Evolutionary conservation across 1,140 invertebrate genomes (phyloP).

Genomic region (Heliconius eleuchia): DNA sequence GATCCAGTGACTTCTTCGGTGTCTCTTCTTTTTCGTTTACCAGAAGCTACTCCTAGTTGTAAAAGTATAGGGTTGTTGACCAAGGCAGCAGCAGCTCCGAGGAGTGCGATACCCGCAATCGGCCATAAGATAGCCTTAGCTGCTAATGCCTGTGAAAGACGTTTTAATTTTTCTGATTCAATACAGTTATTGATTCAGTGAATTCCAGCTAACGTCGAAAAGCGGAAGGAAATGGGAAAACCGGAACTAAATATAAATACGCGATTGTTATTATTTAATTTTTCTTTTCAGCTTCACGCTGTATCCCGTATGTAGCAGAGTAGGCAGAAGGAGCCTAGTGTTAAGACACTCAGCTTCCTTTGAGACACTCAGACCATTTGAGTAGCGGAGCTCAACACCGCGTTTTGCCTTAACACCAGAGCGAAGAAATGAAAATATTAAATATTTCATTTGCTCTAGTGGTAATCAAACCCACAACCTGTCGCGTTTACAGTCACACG

Average conservation of each 20-base stretch:
- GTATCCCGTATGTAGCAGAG: no score
- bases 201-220: neutral
- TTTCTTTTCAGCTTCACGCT: neutral
- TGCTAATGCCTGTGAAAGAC: conserved; percentile 64
- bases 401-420: no score
- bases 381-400: no score
- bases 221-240: neutral
- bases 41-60: conserved; percentile 87
- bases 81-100: conserved; percentile 89
- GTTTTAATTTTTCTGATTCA: neutral
- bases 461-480: no score
- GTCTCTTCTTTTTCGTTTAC: conserved; percentile 70
- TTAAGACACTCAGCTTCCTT: no score
- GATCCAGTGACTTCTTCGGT: conserved; percentile 55
- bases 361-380: no score
- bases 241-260: neutral
- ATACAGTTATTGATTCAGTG: neutral
- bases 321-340: no score
- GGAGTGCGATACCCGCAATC: conserved; percentile 88
- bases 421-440: no score
- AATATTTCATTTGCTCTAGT: no score
- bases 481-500: no score
- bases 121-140: conserved; percentile 86
- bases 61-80: conserved; percentile 89
- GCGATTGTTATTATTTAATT: neutral